Evolutionary conservation across 2,113 vertebrate species (phyloP), one percentile per base, ranked within the genome.

Genomic region (Oreochromis niloticus): DNA sequence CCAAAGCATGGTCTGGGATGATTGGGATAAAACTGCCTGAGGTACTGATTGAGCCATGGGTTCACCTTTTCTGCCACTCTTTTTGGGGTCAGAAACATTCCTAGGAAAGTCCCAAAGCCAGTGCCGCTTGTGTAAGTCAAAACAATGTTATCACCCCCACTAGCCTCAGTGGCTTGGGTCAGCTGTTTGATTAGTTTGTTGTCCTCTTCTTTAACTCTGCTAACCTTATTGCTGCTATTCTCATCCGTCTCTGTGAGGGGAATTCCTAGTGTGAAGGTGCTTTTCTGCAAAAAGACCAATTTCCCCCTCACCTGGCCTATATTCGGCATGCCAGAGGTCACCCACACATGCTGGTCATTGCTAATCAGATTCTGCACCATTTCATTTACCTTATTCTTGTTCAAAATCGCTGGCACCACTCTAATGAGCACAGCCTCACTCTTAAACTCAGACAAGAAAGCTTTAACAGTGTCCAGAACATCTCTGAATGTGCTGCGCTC

Each of bases 91-190:
- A 94, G 79, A 36, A 90, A 90, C 90, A 94, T 91, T 7, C 82
- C 90, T 71, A 73, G 80, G 48, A 96, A 68, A 80, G 95, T 95
- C 85, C 96, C 85, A 66, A 95, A 87, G 14, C 97, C 96, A 0
- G 96, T 96, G 36, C 96, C 96, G 0, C 96, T 96, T 22, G 95
- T 96, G 91, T 95, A 96, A 30, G 95, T 97, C 84, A 97, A 85
- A 66, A 95, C 79, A 30, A 91, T 80, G 9, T 92, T 93, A 34
- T 81, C 5, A 0, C 86, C 91, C 46, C 94, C 92, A 13, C 93
- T 93, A 0, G 50, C 3, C 0, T 87, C 83, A 0, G 75, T 93
- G 80, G 93, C 93, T 83, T 87, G 11, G 41, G 6, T 55, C 83
- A 95, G 91, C 81, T 92, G 80, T 19, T 90, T 50, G 7, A 79